Evolutionary conservation across 2,797 vertebrate genomes (phyloP).

Genomic region (Buphagus erythrorhynchus): DNA sequence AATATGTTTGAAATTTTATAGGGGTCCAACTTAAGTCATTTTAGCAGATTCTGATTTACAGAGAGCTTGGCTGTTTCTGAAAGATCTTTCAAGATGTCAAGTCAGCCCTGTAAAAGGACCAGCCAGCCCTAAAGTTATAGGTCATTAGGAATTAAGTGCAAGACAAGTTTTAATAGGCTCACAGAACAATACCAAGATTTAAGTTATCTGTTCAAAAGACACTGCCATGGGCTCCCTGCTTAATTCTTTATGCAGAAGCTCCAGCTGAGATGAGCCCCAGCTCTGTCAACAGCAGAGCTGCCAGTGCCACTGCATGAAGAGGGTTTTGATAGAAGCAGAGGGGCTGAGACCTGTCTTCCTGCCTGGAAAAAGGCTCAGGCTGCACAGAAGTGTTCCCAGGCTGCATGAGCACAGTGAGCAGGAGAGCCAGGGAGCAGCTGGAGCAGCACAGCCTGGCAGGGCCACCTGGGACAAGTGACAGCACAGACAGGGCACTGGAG

Average conservation of each 20-base stretch:
- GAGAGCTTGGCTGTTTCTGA: not conserved
- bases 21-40: not conserved
- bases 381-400: not conserved
- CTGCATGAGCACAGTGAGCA: accelerated
- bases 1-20: not conserved
- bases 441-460: not conserved
- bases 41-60: not conserved
- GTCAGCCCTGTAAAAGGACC: not conserved
- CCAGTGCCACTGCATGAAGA: not conserved
- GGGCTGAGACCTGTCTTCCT: not conserved
- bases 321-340: not conserved
- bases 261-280: not conserved
- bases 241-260: not conserved
- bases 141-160: not conserved
- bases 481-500: accelerated
- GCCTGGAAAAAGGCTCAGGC: not conserved
- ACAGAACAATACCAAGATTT: not conserved
- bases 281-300: not conserved
- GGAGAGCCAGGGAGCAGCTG: not conserved
- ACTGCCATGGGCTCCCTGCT: not conserved
- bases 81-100: not conserved
- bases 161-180: not conserved
- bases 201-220: not conserved
- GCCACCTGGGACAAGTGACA: not conserved
- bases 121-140: not conserved